phyloP scores from a whole-genome alignment of 2,888 invertebrate species.

The Trichopoda pennipes region DNA sequence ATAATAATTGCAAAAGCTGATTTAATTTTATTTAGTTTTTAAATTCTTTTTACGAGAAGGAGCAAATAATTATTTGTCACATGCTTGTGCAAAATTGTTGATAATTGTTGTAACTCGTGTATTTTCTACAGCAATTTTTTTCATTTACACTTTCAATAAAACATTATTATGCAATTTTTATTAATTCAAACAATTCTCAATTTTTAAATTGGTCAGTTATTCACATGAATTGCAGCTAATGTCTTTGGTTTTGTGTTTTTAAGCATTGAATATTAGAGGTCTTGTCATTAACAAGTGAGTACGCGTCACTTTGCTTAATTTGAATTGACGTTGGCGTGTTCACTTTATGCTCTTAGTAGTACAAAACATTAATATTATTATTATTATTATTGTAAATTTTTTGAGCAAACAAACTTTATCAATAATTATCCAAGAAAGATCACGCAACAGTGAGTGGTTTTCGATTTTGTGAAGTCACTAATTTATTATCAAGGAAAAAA shows the following conservation, averaged over 20 bases:
- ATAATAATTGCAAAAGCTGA: too few species aligned
- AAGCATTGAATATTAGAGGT: conserved; percentile 16
- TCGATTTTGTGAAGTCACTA: too few species aligned
- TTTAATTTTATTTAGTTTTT: too few species aligned
- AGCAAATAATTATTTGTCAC: conserved; percentile 22
- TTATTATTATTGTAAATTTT: too few species aligned
- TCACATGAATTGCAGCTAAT: conserved; percentile 46
- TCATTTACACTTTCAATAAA: conserved; percentile 46
- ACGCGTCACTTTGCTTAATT: conserved; percentile 15
- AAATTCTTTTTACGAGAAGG: background rate
- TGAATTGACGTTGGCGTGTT: conserved; percentile 25
- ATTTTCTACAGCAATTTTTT: background rate
- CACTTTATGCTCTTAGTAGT: background rate
- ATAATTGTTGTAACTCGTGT: too few species aligned
- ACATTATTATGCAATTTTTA: conserved; percentile 22
- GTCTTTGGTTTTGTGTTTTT: conserved; percentile 21
- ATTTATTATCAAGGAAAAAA: too few species aligned
- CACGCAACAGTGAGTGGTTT: too few species aligned
- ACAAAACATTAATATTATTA: too few species aligned
- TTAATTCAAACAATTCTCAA: conserved; percentile 32
- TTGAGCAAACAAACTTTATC: too few species aligned
- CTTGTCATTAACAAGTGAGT: conserved; percentile 25
- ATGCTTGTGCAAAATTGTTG: conserved; percentile 7
- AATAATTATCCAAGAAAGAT: too few species aligned
- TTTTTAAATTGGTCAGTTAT: conserved; percentile 44